Conservation (phyloP, 2,888 invertebrate species). For the Caradrina kadenii region DNA sequence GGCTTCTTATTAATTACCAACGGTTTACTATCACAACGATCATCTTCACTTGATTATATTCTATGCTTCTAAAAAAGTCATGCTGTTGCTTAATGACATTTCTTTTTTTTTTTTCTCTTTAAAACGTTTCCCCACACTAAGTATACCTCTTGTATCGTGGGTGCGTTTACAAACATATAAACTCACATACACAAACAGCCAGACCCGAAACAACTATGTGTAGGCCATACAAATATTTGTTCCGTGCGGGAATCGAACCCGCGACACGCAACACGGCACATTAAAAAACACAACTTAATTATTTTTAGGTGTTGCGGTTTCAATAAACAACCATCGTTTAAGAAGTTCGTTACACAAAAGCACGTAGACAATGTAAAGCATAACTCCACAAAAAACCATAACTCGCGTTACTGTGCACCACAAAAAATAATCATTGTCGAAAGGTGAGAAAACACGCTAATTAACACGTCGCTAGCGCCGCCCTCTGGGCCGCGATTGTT, state of each 20-base stretch:
- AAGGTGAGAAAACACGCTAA: conserved; percentile 89
- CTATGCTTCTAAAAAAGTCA: neutral
- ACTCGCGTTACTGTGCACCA: conserved; percentile 61
- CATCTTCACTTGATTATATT: neutral
- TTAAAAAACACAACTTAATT: too few relatives aligned
- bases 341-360: conserved; percentile 56
- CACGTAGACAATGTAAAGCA: conserved; percentile 58
- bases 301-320: conserved; percentile 6
- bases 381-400: conserved; percentile 67
- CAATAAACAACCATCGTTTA: conserved; percentile 24
- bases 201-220: too few relatives aligned
- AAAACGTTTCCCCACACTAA: too few relatives aligned
- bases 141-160: too few relatives aligned
- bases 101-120: too few relatives aligned
- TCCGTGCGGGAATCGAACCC: too few relatives aligned
- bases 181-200: too few relatives aligned
- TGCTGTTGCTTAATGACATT: too few relatives aligned
- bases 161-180: too few relatives aligned
- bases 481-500: conserved; percentile 78
- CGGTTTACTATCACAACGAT: neutral
- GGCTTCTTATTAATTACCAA: neutral
- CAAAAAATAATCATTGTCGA: conserved; percentile 80
- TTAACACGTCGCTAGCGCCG: conserved; percentile 80
- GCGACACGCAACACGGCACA: too few relatives aligned
- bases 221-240: too few relatives aligned